Conservation (phyloP, 2,888 invertebrate species). For the Dicycla oo region DNA sequence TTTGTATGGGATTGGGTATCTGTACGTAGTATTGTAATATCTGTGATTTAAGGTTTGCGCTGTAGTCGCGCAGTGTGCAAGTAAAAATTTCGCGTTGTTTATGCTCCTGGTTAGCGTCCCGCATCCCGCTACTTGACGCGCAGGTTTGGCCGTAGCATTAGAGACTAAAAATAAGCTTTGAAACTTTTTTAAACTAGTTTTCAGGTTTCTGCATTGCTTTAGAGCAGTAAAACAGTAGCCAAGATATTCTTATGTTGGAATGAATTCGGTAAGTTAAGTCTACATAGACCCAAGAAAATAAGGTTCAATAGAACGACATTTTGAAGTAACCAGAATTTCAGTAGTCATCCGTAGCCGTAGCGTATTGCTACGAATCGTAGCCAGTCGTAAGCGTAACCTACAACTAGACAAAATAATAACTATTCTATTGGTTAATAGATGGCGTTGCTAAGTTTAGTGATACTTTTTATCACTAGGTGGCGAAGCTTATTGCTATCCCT, state of each 20-base stretch:
- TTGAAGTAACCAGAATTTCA: not conserved
- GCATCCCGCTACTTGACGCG: too few species aligned
- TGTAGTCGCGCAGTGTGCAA: too few species aligned
- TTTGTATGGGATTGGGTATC: too few species aligned
- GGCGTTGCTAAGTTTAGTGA: slow-evolving; percentile 40
- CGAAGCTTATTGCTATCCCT: slow-evolving; percentile 53
- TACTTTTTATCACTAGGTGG: slow-evolving; percentile 30
- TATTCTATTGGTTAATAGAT: slow-evolving; percentile 65
- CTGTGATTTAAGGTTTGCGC: too few species aligned
- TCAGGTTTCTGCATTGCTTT: not conserved
- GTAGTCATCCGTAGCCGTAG: not conserved
- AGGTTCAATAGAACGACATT: not conserved
- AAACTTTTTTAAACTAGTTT: not conserved
- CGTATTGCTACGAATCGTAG: not conserved
- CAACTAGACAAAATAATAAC: not conserved
- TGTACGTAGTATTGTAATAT: too few species aligned
- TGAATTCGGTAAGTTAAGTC: too few species aligned
- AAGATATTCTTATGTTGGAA: not conserved
- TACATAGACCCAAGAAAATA: not conserved
- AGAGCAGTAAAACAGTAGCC: not conserved
- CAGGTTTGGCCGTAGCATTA: too few species aligned
- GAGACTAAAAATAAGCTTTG: not conserved
- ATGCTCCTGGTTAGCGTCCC: too few species aligned
- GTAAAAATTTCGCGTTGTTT: too few species aligned
- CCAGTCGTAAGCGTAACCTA: not conserved